Evolutionary conservation across 2,888 invertebrate species (phyloP).

Genomic region (Andricus curvator): DNA sequence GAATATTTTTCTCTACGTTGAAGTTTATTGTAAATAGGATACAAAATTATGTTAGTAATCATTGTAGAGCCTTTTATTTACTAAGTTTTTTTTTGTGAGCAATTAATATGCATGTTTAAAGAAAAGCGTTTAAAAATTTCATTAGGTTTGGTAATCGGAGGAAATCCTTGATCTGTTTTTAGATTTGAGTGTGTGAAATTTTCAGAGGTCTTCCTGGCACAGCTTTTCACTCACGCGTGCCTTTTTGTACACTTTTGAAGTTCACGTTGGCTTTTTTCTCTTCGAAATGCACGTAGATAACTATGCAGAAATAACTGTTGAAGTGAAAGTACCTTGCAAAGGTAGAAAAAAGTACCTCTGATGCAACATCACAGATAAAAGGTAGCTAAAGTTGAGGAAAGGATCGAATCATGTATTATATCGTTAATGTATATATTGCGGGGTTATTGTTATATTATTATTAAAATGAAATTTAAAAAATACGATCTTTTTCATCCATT

Average conservation of each 20-base stretch:
- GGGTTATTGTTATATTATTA: constrained; percentile 76
- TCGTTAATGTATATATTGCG: constrained; percentile 75
- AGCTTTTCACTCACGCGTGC: not conserved
- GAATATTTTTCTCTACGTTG: not conserved
- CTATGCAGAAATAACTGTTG: too few species aligned
- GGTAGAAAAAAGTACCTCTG: too few species aligned
- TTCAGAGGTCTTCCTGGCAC: not conserved
- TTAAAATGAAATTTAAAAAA: constrained; percentile 68
- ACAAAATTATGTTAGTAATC: not conserved
- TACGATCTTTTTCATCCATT: constrained; percentile 23
- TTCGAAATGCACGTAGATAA: constrained; percentile 43
- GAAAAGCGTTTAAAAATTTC: not conserved
- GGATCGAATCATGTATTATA: constrained; percentile 70
- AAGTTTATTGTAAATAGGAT: constrained; percentile 21
- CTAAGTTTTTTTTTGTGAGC: not conserved
- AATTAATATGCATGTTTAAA: not conserved
- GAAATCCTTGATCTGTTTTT: not conserved
- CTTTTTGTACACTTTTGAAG: not conserved
- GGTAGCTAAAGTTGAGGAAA: constrained; percentile 21
- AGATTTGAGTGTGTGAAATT: not conserved
- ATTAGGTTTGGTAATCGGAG: not conserved
- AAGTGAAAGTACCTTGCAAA: too few species aligned
- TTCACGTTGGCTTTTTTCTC: not conserved
- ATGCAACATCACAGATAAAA: constrained; percentile 58
- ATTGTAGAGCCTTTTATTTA: not conserved